A percentile compares a stretch with the other conserved stretches of the same genome.
Conservation (phyloP, 2,888 invertebrate species). For the Autographa gamma region DNA sequence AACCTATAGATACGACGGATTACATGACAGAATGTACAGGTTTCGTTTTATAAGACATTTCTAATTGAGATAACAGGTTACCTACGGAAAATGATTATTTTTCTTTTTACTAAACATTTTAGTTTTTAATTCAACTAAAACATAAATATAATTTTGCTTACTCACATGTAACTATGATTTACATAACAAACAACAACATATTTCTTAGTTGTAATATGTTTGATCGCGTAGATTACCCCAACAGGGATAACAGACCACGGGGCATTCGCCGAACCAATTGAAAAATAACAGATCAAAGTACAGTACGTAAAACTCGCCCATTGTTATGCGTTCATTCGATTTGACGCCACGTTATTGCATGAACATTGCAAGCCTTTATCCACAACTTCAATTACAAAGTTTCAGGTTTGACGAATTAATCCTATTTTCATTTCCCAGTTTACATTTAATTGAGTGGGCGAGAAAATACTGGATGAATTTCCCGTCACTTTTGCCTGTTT, state of each 20-base stretch:
- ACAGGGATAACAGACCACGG: slow-evolving; percentile 36
- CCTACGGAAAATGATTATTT: too few species aligned
- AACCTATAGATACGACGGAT: slow-evolving; percentile 28
- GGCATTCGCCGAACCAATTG: slow-evolving; percentile 49
- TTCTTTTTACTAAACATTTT: too few species aligned
- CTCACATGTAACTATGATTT: too few species aligned
- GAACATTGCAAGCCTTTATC: slow-evolving; percentile 34
- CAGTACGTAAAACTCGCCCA: slow-evolving; percentile 20
- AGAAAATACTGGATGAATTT: not conserved
- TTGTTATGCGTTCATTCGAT: slow-evolving; percentile 45
- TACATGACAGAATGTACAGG: slow-evolving; percentile 26
- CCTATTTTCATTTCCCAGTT: slow-evolving; percentile 15
- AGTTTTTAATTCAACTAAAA: too few species aligned
- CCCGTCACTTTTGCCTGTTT: not conserved
- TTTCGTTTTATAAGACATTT: slow-evolving; percentile 5
- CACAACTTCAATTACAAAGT: slow-evolving; percentile 36
- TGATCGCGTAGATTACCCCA: slow-evolving; percentile 57
- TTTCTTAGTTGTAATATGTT: slow-evolving; percentile 44
- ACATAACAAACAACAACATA: not conserved
- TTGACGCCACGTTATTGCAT: slow-evolving; percentile 40
- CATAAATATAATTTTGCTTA: too few species aligned
- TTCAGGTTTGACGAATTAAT: slow-evolving; percentile 29
- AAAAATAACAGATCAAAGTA: slow-evolving; percentile 58
- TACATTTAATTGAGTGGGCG: slow-evolving; percentile 16
- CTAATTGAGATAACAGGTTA: slow-evolving; percentile 7